phyloP scores from a whole-genome alignment of 2,888 invertebrate species.

The Papilio demoleus region DNA sequence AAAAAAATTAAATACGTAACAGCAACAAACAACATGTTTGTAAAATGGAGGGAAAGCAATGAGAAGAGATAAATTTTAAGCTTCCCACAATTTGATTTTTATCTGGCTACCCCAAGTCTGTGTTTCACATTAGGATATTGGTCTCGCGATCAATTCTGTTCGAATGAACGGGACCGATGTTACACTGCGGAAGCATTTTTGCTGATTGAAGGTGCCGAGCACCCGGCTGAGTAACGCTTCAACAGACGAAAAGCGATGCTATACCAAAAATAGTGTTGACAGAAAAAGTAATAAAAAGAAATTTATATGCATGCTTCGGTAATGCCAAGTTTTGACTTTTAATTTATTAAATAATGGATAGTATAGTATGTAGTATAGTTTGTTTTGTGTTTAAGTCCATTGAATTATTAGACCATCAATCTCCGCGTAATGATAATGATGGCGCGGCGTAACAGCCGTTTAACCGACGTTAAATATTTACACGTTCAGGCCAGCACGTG shows the following conservation, averaged over 20 bases:
- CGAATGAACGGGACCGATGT: conserved; percentile 51
- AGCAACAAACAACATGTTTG: background rate
- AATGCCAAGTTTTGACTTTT: background rate
- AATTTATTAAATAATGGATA: background rate
- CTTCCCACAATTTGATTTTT: conserved; percentile 34
- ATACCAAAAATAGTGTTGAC: background rate
- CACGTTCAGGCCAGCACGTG: conserved; percentile 49
- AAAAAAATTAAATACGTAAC: background rate
- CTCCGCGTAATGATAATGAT: conserved; percentile 72
- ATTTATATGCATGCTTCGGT: background rate
- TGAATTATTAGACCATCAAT: conserved; percentile 75
- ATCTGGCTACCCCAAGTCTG: conserved; percentile 50
- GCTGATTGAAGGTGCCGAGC: conserved; percentile 45
- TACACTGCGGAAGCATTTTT: conserved; percentile 47
- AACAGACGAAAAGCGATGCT: conserved; percentile 3
- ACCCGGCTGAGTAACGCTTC: conserved; percentile 43
- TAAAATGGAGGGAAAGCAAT: background rate
- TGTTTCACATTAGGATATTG: conserved; percentile 78
- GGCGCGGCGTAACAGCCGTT: conserved; percentile 69
- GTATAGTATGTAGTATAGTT: background rate
- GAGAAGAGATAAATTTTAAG: conserved; percentile 4
- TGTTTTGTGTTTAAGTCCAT: conserved; percentile 47
- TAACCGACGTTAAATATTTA: conserved; percentile 73
- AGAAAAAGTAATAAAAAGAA: background rate
- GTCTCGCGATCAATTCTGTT: conserved; percentile 70